Conservation (phyloP, 2,888 invertebrate species). For the Hedychridium roseum region DNA sequence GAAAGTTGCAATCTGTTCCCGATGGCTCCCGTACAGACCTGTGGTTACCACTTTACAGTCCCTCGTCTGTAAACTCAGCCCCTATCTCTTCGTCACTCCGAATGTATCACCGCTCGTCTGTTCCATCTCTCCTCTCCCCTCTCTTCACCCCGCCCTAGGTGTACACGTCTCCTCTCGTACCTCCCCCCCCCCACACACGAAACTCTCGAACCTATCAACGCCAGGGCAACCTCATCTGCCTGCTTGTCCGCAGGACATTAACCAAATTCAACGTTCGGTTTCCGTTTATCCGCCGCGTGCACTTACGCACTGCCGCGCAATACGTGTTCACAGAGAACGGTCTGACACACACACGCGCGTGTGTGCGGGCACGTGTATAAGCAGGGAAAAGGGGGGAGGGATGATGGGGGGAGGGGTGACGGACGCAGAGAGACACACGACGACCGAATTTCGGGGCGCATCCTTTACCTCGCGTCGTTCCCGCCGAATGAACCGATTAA, state of each 20-base stretch:
- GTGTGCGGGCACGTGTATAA: too few species aligned
- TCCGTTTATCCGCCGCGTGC: slow-evolving; percentile 40
- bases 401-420: too few species aligned
- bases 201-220: slow-evolving; percentile 55
- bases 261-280: slow-evolving; percentile 55
- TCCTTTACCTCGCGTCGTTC: slow-evolving; percentile 25
- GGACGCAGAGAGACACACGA: background rate
- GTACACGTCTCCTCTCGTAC: slow-evolving; percentile 14
- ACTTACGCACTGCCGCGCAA: slow-evolving; percentile 30
- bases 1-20: slow-evolving; percentile 57
- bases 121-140: slow-evolving; percentile 7
- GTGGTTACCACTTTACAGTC: slow-evolving; percentile 56
- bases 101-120: slow-evolving; percentile 5
- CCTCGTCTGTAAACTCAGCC: slow-evolving; percentile 42
- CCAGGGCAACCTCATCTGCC: slow-evolving; percentile 56
- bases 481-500: slow-evolving; percentile 27
- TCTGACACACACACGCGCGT: background rate
- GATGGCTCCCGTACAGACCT: slow-evolving; percentile 49
- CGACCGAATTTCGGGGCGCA: slow-evolving; percentile 4
- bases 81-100: slow-evolving; percentile 16
- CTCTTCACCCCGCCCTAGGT: slow-evolving; percentile 15
- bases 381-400: too few species aligned
- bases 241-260: slow-evolving; percentile 55
- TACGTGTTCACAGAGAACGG: too few species aligned
- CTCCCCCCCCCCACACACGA: slow-evolving; percentile 36